Base-by-base conservation (phyloP, 1,140 invertebrate species). In the Macrocentrus cingulum region DNA sequence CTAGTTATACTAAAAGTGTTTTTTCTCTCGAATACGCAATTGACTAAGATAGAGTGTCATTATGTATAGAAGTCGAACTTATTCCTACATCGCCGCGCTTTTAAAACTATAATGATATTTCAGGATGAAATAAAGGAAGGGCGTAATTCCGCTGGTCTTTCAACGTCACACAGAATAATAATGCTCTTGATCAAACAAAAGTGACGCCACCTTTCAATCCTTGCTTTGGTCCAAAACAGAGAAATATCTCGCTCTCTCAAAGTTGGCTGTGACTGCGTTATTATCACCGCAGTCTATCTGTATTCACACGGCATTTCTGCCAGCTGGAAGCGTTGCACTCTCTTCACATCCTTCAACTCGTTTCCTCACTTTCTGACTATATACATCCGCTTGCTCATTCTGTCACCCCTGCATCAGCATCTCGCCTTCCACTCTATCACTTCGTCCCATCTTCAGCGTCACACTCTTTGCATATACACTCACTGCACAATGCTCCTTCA, bases 331-430 rank as follows among this genome's bases (percentile, higher is more conserved):
- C n/a, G n/a, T n/a, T n/a, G n/a, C n/a, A 45, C 53, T 56, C 56
- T 56, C 36, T 44, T 57, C 8, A 36, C 42, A 50, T 56, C 46
- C 45, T 63, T 39, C 34, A 49, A 41, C 39, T 20, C 48, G n/a
- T 37, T 53, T 54, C 36, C 41, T 56, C 44, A 53, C 57, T 59
- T 63, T 56, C 53, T 53, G 50, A 41, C 49, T 56, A 15, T 37
- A 34, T 51, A 42, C 41, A 46, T 34, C 50, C 42, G 49, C 48
- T 63, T 44, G 44, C 58, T 56, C 59, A 52, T 56, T 44, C 63
- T 60, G 56, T 62, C 63, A 58, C 48, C 58, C 60, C 50, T 57
- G 41, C 48, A 62, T 62, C 63, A 60, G 50, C 62, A 65, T 65
- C 60, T 60, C 53, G 59, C 36, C 58, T 60, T 62, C 50, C 48